Percentiles rank a stretch among this genome's conserved stretches.
These are phyloP conservation scores for Mamestra brassicae DNA, from an alignment of 2,888 invertebrate genomes.

Conservation along the genomic window DNA sequence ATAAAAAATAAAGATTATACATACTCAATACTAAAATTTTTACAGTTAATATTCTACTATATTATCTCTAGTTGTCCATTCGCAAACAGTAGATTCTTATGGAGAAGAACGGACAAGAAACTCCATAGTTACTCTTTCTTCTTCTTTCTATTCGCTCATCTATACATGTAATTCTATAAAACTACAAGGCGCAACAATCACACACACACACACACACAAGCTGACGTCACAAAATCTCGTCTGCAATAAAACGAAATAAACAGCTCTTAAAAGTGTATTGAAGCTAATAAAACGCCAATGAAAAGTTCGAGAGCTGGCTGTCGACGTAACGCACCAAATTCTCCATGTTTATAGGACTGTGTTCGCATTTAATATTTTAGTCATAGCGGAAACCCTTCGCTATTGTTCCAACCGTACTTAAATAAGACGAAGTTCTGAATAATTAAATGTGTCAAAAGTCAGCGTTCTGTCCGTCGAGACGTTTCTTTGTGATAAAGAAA, in stretches of 20 bases:
- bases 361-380: slow-evolving; percentile 63
- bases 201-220: slow-evolving; percentile 10
- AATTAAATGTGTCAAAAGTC: slow-evolving; percentile 63
- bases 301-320: slow-evolving; percentile 56
- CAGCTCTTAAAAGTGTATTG: slow-evolving; percentile 63
- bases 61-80: too few species aligned
- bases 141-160: too few species aligned
- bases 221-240: slow-evolving; percentile 42
- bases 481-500: slow-evolving; percentile 31
- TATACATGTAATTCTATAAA: not conserved
- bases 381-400: slow-evolving; percentile 55
- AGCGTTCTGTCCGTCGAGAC: slow-evolving; percentile 42
- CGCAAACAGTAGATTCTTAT: too few species aligned
- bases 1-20: too few species aligned
- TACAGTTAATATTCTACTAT: too few species aligned
- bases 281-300: slow-evolving; percentile 65
- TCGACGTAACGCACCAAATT: slow-evolving; percentile 54
- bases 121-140: too few species aligned
- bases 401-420: slow-evolving; percentile 64
- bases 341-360: slow-evolving; percentile 62
- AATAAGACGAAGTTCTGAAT: slow-evolving; percentile 61
- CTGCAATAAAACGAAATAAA: slow-evolving; percentile 60
- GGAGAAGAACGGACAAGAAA: too few species aligned
- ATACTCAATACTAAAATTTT: too few species aligned
- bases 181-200: slow-evolving; percentile 9